Evolutionary conservation across 1,140 invertebrate species (phyloP).

Genomic region (Gryllus bimaculatus): DNA sequence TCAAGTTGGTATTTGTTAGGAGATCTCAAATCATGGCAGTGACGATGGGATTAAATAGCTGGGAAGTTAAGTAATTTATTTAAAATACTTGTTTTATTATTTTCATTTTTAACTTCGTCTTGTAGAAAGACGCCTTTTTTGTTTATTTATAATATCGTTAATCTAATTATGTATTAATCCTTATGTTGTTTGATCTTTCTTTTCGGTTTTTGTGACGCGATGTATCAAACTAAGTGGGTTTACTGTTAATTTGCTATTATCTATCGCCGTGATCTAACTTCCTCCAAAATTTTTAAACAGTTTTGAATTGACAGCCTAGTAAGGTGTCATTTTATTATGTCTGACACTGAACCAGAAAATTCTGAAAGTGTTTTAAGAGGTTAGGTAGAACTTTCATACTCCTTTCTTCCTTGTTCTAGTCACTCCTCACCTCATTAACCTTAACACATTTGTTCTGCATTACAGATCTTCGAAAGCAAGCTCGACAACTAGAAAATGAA

Average conservation of each 20-base stretch:
- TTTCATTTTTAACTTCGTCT: not conserved
- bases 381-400: not conserved
- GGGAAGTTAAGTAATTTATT: conserved; percentile 23
- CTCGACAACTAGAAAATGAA: conserved; percentile 89
- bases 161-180: not conserved
- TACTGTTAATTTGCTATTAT: not conserved
- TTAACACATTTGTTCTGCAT: conserved; percentile 23
- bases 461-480: conserved; percentile 85
- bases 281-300: not conserved
- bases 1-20: not conserved
- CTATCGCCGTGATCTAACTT: not conserved
- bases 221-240: not conserved
- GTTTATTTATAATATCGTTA: not conserved
- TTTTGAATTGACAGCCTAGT: not conserved
- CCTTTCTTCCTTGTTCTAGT: not conserved
- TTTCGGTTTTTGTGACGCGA: not conserved
- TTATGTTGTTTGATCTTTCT: not conserved
- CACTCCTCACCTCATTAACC: not conserved
- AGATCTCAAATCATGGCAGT: conserved; percentile 17
- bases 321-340: no score
- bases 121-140: not conserved
- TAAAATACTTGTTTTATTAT: not conserved
- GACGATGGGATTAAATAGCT: conserved; percentile 15
- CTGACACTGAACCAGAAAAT: not conserved
- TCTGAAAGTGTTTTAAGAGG: not conserved